These are phyloP conservation scores for Agrilus cyanescens DNA, from an alignment of 2,888 invertebrate species.

Conservation along the genomic window DNA sequence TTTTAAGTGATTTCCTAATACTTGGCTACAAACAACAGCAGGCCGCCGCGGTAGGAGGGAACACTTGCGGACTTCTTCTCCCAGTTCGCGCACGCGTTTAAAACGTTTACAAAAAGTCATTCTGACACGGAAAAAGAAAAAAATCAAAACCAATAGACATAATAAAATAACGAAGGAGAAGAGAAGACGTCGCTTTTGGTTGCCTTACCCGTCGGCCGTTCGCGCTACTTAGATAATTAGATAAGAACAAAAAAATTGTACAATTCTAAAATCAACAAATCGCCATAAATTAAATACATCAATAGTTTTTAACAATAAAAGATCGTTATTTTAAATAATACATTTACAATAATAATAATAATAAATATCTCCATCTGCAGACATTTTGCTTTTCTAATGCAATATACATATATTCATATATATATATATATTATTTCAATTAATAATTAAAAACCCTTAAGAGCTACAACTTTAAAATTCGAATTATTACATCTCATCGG, in stretches of 20 bases:
- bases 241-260: constrained; percentile 13
- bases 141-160: constrained; percentile 1
- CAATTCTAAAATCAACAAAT: constrained; percentile 17
- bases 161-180: constrained; percentile 7
- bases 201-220: not conserved
- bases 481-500: constrained; percentile 5
- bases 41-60: constrained; percentile 14
- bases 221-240: constrained; percentile 10
- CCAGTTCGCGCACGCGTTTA: too few relatives aligned
- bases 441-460: constrained; percentile 12
- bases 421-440: constrained; percentile 2
- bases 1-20: constrained; percentile 14
- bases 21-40: constrained; percentile 8
- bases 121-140: constrained; percentile 5
- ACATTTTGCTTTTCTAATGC: not conserved
- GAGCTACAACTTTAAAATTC: constrained; percentile 12
- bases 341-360: constrained; percentile 9
- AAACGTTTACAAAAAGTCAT: constrained; percentile 1
- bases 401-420: not conserved
- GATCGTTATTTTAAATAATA: constrained; percentile 17
- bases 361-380: constrained; percentile 16
- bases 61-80: not conserved
- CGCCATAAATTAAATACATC: constrained; percentile 18
- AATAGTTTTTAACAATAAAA: constrained; percentile 17
- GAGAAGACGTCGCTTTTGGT: constrained; percentile 5